These are phyloP conservation scores for Saxidomus purpurata DNA, from an alignment of 1,140 invertebrate genomes.

Conservation along the genomic window DNA sequence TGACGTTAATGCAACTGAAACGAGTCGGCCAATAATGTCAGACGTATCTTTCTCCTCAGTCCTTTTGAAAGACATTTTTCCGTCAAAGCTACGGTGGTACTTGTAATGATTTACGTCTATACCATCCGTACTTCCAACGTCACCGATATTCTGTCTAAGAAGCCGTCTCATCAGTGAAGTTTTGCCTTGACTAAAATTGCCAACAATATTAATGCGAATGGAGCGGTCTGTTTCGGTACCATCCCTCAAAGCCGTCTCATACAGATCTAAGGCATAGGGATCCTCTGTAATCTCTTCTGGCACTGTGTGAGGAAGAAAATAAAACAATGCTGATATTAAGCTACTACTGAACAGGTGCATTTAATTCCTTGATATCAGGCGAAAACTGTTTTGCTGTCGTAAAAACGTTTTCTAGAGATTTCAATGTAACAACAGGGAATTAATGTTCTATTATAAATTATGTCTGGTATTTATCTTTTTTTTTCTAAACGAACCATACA, in stretches of 20 bases:
- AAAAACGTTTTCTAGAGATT: too few relatives aligned
- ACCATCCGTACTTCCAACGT: background rate
- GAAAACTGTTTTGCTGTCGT: too few relatives aligned
- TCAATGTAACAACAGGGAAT: too few relatives aligned
- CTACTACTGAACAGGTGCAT: too few relatives aligned
- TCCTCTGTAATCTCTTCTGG: background rate
- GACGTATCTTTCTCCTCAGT: background rate
- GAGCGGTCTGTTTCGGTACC: background rate
- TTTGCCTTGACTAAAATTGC: constrained; percentile 12
- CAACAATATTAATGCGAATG: constrained; percentile 1
- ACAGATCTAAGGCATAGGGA: background rate
- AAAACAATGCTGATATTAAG: too few relatives aligned
- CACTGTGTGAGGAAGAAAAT: background rate
- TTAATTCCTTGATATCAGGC: too few relatives aligned
- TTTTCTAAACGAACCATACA: too few relatives aligned
- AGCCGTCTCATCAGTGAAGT: background rate
- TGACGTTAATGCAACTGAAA: background rate
- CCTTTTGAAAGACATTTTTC: background rate
- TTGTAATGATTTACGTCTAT: background rate
- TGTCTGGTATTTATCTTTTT: too few relatives aligned
- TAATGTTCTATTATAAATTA: too few relatives aligned
- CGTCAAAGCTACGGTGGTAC: background rate
- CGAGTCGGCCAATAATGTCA: background rate
- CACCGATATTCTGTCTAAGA: background rate
- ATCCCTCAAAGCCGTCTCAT: background rate